A percentile compares a stretch with the other conserved stretches of the same genome.
These are phyloP conservation scores for Leptinotarsa lineolata DNA, from an alignment of 1,140 invertebrate species.

Conservation along the genomic window DNA sequence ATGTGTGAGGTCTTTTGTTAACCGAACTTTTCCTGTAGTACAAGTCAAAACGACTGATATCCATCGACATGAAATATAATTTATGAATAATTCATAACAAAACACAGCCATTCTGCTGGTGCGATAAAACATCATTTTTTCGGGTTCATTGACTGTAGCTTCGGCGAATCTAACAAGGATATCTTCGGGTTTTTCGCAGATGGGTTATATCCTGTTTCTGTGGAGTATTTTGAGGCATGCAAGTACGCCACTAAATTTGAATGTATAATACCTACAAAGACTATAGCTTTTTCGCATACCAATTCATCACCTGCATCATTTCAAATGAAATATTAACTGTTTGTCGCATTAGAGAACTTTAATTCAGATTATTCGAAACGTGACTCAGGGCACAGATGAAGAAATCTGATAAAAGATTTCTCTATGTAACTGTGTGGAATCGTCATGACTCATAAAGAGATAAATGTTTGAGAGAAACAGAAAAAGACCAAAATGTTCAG, in stretches of 20 bases:
- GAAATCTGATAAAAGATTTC: background rate
- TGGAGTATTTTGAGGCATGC: background rate
- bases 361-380: background rate
- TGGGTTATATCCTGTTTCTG: conserved; percentile 1
- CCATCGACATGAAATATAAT: conserved; percentile 1
- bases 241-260: conserved; percentile 5
- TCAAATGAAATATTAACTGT: conserved; percentile 4
- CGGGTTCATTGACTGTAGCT: background rate
- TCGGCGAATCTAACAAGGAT: conserved; percentile 5
- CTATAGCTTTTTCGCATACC: background rate
- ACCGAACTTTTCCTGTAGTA: background rate
- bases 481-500: too few relatives aligned
- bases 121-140: conserved; percentile 2
- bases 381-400: background rate
- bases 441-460: too few relatives aligned
- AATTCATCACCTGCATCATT: background rate
- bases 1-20: too few relatives aligned
- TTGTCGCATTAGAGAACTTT: background rate
- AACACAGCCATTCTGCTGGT: conserved; percentile 7
- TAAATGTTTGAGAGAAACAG: too few relatives aligned
- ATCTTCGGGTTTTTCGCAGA: conserved; percentile 8
- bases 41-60: background rate
- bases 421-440: too few relatives aligned
- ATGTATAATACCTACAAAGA: background rate
- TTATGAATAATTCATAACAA: conserved; percentile 4